Conservation (phyloP, 2,888 invertebrate genomes). For the Carpatolechia fugitivella region DNA sequence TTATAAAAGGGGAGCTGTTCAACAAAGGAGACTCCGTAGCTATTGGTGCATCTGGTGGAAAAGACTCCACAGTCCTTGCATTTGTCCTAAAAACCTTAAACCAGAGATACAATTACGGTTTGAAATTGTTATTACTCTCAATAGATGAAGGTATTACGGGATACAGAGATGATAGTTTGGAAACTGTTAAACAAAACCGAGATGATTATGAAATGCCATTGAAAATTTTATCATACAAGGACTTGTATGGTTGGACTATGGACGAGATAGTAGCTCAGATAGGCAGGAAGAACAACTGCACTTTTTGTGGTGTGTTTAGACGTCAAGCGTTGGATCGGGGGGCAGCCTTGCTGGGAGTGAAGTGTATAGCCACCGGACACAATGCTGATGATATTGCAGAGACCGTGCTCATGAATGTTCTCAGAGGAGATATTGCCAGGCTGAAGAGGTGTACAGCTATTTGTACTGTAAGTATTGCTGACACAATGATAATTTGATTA, state of each 20-base stretch:
- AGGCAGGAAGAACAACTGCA: constrained; percentile 95
- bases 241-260: constrained; percentile 99
- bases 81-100: constrained; percentile 95
- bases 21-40: constrained; percentile 91
- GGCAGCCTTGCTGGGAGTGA: constrained; percentile 90
- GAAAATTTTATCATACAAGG: constrained; percentile 97
- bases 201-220: constrained; percentile 96
- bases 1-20: constrained; percentile 89
- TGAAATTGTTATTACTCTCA: constrained; percentile 93
- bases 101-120: constrained; percentile 92
- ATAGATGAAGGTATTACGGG: constrained; percentile 99
- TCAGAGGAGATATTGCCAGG: constrained; percentile 97
- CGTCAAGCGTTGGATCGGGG: constrained; percentile 98
- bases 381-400: constrained; percentile 99
- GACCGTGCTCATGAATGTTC: constrained; percentile 98
- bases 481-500: neutral
- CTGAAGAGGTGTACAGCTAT: constrained; percentile 95
- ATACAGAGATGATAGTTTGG: constrained; percentile 96
- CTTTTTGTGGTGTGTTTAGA: constrained; percentile 96
- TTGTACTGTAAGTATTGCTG: constrained; percentile 83
- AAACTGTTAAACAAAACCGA: constrained; percentile 96
- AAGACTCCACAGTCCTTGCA: constrained; percentile 98
- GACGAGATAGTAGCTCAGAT: constrained; percentile 96
- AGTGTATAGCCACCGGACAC: constrained; percentile 97
- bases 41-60: constrained; percentile 95